Conservation (phyloP, 2,888 invertebrate species). For the Trissolcus japonicus region DNA sequence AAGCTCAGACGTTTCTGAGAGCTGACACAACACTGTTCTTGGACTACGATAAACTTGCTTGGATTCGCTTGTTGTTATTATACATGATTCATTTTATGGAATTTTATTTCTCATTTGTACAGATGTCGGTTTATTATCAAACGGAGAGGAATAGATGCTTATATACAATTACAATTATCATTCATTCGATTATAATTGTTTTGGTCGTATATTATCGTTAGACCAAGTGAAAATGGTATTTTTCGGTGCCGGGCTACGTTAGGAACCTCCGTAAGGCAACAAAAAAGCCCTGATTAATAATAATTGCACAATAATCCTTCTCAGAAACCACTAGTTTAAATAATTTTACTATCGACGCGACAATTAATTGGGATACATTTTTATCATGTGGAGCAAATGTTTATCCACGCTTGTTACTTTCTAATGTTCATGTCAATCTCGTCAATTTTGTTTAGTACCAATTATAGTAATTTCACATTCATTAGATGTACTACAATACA, state of each 20-base stretch:
- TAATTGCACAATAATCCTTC: constrained; percentile 33
- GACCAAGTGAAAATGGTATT: constrained; percentile 21
- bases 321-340: constrained; percentile 17
- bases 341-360: constrained; percentile 28
- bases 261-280: constrained; percentile 70
- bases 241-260: constrained; percentile 60
- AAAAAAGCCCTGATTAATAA: constrained; percentile 64
- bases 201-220: too few species aligned
- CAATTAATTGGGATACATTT: constrained; percentile 31
- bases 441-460: constrained; percentile 20
- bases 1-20: too few species aligned
- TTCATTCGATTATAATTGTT: constrained; percentile 25
- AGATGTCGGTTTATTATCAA: constrained; percentile 10
- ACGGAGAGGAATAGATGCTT: constrained; percentile 1
- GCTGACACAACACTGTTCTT: too few species aligned
- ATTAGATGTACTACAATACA: constrained; percentile 17
- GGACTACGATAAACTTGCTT: too few species aligned
- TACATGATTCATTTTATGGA: constrained; percentile 31
- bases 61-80: constrained; percentile 3
- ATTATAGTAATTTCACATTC: constrained; percentile 29
- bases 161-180: constrained; percentile 14
- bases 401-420: constrained; percentile 14
- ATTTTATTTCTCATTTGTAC: constrained; percentile 39
- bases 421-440: constrained; percentile 12
- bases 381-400: constrained; percentile 35